Conservation (phyloP, 2,797 vertebrate species). For the Helarctos malayanus region DNA sequence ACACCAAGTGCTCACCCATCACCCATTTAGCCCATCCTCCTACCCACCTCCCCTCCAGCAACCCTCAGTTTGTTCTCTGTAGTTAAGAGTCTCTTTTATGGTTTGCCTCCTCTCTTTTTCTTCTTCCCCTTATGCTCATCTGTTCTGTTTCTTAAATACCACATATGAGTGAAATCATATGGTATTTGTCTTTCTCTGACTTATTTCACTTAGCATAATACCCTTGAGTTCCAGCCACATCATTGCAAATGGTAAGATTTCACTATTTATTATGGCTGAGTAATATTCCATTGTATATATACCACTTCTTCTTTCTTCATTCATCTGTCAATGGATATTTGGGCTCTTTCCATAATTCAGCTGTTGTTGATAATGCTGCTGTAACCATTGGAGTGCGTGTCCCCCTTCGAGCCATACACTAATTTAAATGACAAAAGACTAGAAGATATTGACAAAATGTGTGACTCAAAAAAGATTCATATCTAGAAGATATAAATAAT, state of each 20-base stretch:
- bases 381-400: background rate
- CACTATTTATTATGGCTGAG: background rate
- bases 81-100: background rate
- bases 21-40: background rate
- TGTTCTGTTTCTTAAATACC: background rate
- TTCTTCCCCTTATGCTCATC: background rate
- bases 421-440: background rate
- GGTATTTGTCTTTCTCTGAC: background rate
- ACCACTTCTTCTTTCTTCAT: background rate
- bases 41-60: background rate
- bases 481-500: background rate
- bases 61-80: background rate
- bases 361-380: background rate
- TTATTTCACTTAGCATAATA: background rate
- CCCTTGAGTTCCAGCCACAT: background rate
- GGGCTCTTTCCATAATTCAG: background rate
- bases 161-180: background rate
- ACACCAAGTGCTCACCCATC: background rate
- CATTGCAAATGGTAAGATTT: background rate
- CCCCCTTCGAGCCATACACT: background rate
- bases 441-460: background rate
- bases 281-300: background rate
- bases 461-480: background rate
- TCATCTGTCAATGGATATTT: background rate
- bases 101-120: background rate